Conservation (phyloP, 2,113 vertebrate genomes). For the Dipodomys ordii region DNA sequence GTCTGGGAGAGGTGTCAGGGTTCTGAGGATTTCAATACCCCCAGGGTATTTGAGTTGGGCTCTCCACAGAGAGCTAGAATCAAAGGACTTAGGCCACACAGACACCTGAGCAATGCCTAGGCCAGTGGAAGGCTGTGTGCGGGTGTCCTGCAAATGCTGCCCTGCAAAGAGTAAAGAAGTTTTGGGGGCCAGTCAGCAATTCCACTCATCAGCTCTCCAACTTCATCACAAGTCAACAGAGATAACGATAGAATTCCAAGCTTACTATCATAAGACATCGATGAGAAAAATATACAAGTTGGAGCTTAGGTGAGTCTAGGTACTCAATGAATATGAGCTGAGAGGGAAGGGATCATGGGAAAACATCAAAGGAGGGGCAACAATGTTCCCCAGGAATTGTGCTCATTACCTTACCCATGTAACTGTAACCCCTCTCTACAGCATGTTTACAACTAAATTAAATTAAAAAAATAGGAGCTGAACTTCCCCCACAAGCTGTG, state of each 20-base stretch:
- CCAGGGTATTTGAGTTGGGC: not conserved
- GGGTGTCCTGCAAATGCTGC: not conserved
- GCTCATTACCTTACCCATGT: too few relatives aligned
- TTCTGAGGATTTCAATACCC: not conserved
- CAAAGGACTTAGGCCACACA: not conserved
- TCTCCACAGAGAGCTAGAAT: not conserved
- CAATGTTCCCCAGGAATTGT: too few relatives aligned
- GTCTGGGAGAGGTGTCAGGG: not conserved
- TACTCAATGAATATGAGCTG: not conserved
- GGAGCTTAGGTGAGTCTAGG: not conserved
- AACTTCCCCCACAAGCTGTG: not conserved
- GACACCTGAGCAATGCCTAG: not conserved
- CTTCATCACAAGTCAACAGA: not conserved
- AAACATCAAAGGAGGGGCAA: too few relatives aligned
- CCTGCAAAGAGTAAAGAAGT: too few relatives aligned
- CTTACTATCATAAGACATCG: not conserved
- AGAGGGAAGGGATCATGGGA: too few relatives aligned
- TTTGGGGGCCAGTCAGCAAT: not conserved
- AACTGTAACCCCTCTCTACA: too few relatives aligned
- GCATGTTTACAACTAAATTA: too few relatives aligned
- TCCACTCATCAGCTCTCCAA: not conserved
- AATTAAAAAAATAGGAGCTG: not conserved
- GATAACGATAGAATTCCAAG: not conserved
- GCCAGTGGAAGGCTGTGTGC: fast-evolving
- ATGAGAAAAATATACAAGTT: not conserved